These are phyloP conservation scores for Hoplostethus atlanticus DNA, from an alignment of 2,797 vertebrate species.

Conservation along the genomic window DNA sequence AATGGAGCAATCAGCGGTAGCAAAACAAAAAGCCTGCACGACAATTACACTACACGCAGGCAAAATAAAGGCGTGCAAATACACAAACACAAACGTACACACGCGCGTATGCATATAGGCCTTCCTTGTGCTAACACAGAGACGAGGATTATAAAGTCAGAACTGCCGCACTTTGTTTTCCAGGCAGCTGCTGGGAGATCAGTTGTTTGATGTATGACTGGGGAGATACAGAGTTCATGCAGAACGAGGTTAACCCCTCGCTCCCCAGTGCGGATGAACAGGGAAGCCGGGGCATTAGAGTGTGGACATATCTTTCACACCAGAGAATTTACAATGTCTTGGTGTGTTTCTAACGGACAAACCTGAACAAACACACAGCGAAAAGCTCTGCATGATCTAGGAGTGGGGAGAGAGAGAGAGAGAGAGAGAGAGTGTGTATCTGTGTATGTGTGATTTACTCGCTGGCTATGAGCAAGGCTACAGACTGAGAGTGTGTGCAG, in stretches of 20 bases:
- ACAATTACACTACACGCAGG: constrained; percentile 13
- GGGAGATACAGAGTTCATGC: constrained; percentile 37
- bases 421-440: not conserved
- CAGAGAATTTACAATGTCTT: constrained; percentile 15
- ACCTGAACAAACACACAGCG: not conserved
- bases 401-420: no score
- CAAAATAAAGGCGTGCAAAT: constrained; percentile 21
- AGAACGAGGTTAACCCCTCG: constrained; percentile 41
- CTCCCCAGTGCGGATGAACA: constrained; percentile 34
- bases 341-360: constrained; percentile 24
- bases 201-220: constrained; percentile 46
- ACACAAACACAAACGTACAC: not conserved
- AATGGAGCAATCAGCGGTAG: constrained; percentile 10
- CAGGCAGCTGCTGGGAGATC: constrained; percentile 42
- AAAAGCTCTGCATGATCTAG: not conserved
- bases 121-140: not conserved
- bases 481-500: constrained; percentile 1
- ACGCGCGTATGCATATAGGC: not conserved
- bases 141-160: constrained; percentile 10
- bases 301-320: constrained; percentile 42
- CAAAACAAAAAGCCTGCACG: constrained; percentile 4
- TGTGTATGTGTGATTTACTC: constrained; percentile 6
- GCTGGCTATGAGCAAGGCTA: not conserved
- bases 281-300: constrained; percentile 30
- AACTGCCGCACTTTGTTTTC: constrained; percentile 24